phyloP scores from a whole-genome alignment of 2,888 invertebrate species.

The Acronicta aceris region DNA sequence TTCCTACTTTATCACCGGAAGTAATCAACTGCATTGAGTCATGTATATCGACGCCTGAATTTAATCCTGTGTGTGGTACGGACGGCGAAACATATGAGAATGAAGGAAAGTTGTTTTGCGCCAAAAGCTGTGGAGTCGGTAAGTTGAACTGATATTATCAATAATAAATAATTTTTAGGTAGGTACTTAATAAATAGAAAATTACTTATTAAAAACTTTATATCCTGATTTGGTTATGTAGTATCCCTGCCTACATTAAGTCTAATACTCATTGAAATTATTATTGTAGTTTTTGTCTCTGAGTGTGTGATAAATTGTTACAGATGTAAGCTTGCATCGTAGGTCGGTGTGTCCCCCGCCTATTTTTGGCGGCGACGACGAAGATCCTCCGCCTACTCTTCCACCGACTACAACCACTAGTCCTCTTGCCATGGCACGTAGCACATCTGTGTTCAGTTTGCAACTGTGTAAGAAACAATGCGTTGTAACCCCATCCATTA shows the following conservation, averaged over 20 bases:
- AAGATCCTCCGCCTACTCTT: not conserved
- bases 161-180: too few species aligned
- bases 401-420: conserved; percentile 1
- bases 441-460: conserved; percentile 12
- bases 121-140: conserved; percentile 78
- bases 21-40: conserved; percentile 39
- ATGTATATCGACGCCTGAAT: conserved; percentile 68
- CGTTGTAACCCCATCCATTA: conserved; percentile 72
- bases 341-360: conserved; percentile 38
- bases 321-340: conserved; percentile 31
- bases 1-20: conserved; percentile 26
- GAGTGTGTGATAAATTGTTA: conserved; percentile 5
- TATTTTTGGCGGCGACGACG: not conserved
- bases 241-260: too few species aligned
- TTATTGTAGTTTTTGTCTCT: too few species aligned
- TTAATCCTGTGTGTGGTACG: conserved; percentile 84
- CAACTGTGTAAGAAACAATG: conserved; percentile 64
- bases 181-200: too few species aligned
- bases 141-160: conserved; percentile 52
- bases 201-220: too few species aligned
- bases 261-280: too few species aligned
- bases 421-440: conserved; percentile 6
- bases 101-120: conserved; percentile 75
- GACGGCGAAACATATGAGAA: conserved; percentile 79
- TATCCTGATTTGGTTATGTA: too few species aligned